Evolutionary conservation across 1,140 invertebrate species (phyloP).

Genomic region (Agrilus planipennis): DNA sequence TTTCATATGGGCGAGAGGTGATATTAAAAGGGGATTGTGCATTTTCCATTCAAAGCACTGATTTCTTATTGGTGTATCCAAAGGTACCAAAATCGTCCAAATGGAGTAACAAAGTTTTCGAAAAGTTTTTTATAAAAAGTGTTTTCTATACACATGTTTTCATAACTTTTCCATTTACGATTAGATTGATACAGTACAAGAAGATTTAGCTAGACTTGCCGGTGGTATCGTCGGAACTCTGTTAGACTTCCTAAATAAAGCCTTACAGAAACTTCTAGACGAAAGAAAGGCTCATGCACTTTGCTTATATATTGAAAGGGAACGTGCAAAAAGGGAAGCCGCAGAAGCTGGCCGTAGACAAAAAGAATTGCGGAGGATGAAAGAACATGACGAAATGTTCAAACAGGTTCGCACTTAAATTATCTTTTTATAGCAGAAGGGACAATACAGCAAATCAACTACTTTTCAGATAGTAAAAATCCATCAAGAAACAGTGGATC

Average conservation of each 20-base stretch:
- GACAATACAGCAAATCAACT: not conserved
- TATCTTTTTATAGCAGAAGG: not conserved
- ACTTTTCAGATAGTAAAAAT: constrained; percentile 26
- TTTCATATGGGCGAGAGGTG: too few relatives aligned
- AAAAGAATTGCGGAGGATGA: constrained; percentile 48
- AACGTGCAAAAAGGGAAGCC: constrained; percentile 54
- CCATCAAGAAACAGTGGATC: constrained; percentile 46
- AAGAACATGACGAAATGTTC: constrained; percentile 66
- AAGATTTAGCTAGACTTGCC: constrained; percentile 45
- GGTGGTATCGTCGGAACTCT: constrained; percentile 50
- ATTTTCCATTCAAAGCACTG: too few relatives aligned
- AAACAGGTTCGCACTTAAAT: constrained; percentile 40
- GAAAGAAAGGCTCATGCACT: constrained; percentile 60
- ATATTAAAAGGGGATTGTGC: too few relatives aligned
- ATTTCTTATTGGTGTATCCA: too few relatives aligned
- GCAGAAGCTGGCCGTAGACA: constrained; percentile 57
- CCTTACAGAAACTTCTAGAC: constrained; percentile 55
- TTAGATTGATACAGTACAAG: constrained; percentile 28
- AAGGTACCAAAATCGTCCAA: too few relatives aligned
- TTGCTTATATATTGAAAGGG: constrained; percentile 52
- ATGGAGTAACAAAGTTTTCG: too few relatives aligned
- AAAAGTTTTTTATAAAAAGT: too few relatives aligned
- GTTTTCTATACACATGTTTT: not conserved
- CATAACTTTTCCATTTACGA: not conserved
- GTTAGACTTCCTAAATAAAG: constrained; percentile 63